These are phyloP conservation scores for Pyralis farinalis DNA, from an alignment of 2,888 invertebrate genomes.

Conservation along the genomic window DNA sequence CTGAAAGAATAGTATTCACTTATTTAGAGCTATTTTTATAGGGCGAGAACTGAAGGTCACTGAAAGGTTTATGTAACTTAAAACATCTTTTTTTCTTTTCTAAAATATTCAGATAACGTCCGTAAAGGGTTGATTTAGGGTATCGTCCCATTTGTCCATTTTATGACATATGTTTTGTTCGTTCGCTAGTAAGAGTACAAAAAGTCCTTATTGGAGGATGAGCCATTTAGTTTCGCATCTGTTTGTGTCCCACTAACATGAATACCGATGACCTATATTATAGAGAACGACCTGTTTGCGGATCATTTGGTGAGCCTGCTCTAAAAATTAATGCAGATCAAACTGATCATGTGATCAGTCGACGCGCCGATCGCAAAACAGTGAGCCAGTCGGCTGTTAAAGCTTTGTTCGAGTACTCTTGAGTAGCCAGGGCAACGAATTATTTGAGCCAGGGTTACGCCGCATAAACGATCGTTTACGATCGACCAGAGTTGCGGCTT, in stretches of 20 bases:
- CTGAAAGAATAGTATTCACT: too few species aligned
- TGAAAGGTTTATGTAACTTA: slow-evolving; percentile 2
- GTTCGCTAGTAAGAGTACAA: slow-evolving; percentile 3
- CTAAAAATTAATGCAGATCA: slow-evolving; percentile 27
- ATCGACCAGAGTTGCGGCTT: slow-evolving; percentile 48
- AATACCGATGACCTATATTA: slow-evolving; percentile 56
- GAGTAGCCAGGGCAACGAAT: too few species aligned
- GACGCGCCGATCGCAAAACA: slow-evolving; percentile 17
- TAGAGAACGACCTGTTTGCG: slow-evolving; percentile 43
- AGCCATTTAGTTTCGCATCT: slow-evolving; percentile 9
- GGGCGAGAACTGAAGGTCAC: not conserved
- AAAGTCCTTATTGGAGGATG: slow-evolving; percentile 4
- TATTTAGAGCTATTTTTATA: too few species aligned
- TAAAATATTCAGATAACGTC: slow-evolving; percentile 4
- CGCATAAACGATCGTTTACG: slow-evolving; percentile 50
- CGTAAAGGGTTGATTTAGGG: slow-evolving; percentile 1
- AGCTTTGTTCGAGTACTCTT: slow-evolving; percentile 12
- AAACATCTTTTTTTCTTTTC: slow-evolving; percentile 1
- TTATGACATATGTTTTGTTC: slow-evolving; percentile 10
- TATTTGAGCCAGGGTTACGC: too few species aligned
- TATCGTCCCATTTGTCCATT: slow-evolving; percentile 3
- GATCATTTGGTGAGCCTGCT: slow-evolving; percentile 44
- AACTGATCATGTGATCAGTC: slow-evolving; percentile 26
- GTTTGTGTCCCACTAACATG: slow-evolving; percentile 44
- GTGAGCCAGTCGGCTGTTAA: slow-evolving; percentile 2